Evolutionary conservation across 2,113 vertebrate genomes (phyloP), one percentile per base, ranked within the genome.

Genomic region (Engystomops pustulosus): DNA sequence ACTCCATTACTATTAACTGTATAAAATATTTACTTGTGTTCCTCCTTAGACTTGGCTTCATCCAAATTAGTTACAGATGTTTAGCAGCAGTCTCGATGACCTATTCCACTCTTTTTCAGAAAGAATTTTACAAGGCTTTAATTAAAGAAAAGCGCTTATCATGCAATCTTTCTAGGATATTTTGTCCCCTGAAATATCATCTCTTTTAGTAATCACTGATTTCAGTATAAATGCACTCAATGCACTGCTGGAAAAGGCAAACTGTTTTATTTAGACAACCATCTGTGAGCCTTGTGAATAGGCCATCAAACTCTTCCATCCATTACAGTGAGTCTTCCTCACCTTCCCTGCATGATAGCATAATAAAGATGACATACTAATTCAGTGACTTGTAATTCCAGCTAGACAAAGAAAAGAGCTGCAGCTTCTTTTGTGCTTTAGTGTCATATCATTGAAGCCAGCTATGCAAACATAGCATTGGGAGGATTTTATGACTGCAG

Each of bases 361-460:
- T 93, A 92, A 94, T 95, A 95, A 95, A 95, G 93, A 95, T 95
- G 94, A 96, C 95, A 95, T 93, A 94, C 93, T 95, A 95, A 96
- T 96, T 95, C 93, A 95, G 94, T 93, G 93, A 93, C 94, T 94
- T 94, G 94, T 94, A 94, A 95, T 95, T 94, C 93, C 92, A 91
- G 90, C 91, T 92, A 90, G 91, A 93, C 92, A 94, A 94, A 93
- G 94, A 94, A 93, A 92, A 89, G 90, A 90, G 93, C 92, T 89
- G 92, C 91, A 90, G 91, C 90, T 92, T 89, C 91, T 92, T 94
- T 95, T 94, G 93, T 94, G 86, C 92, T 90, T 93, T 15, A 2
- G 90, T 92, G 92, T 91, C 93, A 88, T 94, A 95, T 95, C 93
- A 88, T 92, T 84, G 90, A 91, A 94, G 92, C 92, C 94, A 95